These are phyloP conservation scores for Periphyllus acericola DNA, from an alignment of 2,888 invertebrate genomes.

Conservation along the genomic window DNA sequence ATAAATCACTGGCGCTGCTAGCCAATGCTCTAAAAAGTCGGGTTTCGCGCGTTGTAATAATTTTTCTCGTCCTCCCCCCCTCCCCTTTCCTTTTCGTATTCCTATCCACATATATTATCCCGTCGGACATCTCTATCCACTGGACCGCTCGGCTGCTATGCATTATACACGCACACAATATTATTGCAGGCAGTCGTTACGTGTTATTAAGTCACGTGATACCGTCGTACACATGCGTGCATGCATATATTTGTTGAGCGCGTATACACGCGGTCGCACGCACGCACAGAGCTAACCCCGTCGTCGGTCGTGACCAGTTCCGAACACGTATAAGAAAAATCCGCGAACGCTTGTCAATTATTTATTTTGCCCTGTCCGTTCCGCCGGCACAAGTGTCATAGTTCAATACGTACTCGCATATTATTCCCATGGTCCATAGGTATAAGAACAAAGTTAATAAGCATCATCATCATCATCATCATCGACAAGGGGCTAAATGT, in stretches of 20 bases:
- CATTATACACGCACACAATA: constrained; percentile 12
- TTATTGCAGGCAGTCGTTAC: constrained; percentile 40
- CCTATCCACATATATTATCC: constrained; percentile 9
- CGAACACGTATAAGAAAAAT: constrained; percentile 32
- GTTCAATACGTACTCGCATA: constrained; percentile 7
- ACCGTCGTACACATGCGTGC: background rate
- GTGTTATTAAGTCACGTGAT: constrained; percentile 50
- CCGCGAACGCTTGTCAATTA: constrained; percentile 58
- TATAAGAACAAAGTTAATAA: background rate
- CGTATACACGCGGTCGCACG: background rate
- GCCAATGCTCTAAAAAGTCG: constrained; percentile 17
- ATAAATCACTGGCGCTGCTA: constrained; percentile 21
- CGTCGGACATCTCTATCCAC: constrained; percentile 42
- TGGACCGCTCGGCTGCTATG: background rate
- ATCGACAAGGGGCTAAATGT: background rate
- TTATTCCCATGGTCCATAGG: background rate
- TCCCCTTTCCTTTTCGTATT: background rate
- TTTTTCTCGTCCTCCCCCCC: background rate
- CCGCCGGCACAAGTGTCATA: constrained; percentile 16
- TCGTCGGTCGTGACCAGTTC: constrained; percentile 54
- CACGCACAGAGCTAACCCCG: background rate
- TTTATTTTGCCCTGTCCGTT: constrained; percentile 37
- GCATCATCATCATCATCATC: too few relatives aligned
- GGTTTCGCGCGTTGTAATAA: background rate
- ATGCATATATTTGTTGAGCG: background rate